A percentile compares a stretch with the other conserved stretches of the same genome.
phyloP scores from a whole-genome alignment of 2,888 invertebrate genomes.

The Rhorus exstirpatorius region DNA sequence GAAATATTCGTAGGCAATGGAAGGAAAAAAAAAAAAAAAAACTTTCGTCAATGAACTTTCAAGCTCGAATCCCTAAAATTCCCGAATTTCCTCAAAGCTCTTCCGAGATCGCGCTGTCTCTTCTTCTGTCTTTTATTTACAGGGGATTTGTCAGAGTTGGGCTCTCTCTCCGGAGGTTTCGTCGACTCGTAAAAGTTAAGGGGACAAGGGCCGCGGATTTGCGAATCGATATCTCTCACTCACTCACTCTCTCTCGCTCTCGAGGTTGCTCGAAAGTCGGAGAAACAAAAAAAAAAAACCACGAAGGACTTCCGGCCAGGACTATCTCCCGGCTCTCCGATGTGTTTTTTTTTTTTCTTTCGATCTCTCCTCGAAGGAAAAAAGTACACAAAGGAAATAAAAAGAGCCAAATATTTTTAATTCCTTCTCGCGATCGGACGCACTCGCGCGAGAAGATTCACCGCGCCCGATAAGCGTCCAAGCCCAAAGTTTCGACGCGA shows the following conservation, averaged over 20 bases:
- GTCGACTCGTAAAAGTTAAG: conserved; percentile 8
- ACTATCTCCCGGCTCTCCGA: conserved; percentile 2
- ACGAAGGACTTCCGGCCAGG: conserved; percentile 15
- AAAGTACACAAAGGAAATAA: background rate
- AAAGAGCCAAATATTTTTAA: no score
- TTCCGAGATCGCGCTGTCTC: conserved; percentile 17
- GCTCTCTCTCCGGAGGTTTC: conserved; percentile 5
- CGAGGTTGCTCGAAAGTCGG: conserved; percentile 17
- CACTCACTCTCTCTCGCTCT: no score
- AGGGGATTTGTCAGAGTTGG: conserved; percentile 58
- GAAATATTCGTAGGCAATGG: background rate
- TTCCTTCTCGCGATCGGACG: background rate
- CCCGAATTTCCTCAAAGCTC: conserved; percentile 4
- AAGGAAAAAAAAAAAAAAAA: no score
- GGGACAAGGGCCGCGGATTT: background rate
- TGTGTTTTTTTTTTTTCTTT: conserved; percentile 17
- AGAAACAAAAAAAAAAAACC: background rate
- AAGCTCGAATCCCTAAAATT: background rate
- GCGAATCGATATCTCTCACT: background rate
- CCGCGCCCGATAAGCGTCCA: conserved; percentile 1
- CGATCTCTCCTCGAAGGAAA: background rate
- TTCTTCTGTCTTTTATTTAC: conserved; percentile 52
- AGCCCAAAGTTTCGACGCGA: conserved; percentile 9
- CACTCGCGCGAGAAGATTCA: background rate
- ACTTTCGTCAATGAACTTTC: conserved; percentile 8